phyloP scores from a whole-genome alignment of 2,888 invertebrate species.

The Drosophila paranaensis region DNA sequence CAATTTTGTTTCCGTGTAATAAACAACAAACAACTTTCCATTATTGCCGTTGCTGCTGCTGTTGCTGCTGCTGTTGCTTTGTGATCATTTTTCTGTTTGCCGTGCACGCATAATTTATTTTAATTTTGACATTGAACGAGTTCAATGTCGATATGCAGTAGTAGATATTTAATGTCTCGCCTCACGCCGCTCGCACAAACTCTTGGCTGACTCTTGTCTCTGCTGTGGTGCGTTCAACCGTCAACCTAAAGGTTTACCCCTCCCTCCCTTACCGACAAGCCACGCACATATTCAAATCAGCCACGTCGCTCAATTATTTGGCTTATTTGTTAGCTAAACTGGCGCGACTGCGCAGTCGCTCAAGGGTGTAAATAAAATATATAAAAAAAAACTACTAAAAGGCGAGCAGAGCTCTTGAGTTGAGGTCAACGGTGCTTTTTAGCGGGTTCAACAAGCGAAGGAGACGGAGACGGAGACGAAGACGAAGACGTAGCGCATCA shows the following conservation, averaged over 20 bases:
- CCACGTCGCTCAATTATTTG: conserved; percentile 68
- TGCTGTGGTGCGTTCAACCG: conserved; percentile 57
- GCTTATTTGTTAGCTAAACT: conserved; percentile 69
- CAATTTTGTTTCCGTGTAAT: conserved; percentile 74
- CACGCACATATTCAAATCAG: conserved; percentile 57
- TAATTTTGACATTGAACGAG: conserved; percentile 83
- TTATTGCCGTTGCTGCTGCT: conserved; percentile 46
- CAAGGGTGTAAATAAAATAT: conserved; percentile 63
- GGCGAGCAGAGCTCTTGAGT: conserved; percentile 32
- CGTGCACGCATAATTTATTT: conserved; percentile 76
- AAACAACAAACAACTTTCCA: conserved; percentile 67
- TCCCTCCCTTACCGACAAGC: not conserved
- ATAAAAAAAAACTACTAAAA: conserved; percentile 12
- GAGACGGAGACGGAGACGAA: not conserved
- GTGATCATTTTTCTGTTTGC: conserved; percentile 38
- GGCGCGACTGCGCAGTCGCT: conserved; percentile 60
- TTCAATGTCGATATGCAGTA: conserved; percentile 82
- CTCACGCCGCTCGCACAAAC: not conserved
- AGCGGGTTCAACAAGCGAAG: conserved; percentile 55
- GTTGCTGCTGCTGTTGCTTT: conserved; percentile 44
- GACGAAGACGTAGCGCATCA: not conserved
- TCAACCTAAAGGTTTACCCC: conserved; percentile 4
- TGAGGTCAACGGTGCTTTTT: conserved; percentile 79
- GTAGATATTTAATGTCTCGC: conserved; percentile 26
- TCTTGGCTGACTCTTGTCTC: not conserved